Base-by-base conservation (phyloP, 2,888 invertebrate species). In the Drosophila paracracens region DNA sequence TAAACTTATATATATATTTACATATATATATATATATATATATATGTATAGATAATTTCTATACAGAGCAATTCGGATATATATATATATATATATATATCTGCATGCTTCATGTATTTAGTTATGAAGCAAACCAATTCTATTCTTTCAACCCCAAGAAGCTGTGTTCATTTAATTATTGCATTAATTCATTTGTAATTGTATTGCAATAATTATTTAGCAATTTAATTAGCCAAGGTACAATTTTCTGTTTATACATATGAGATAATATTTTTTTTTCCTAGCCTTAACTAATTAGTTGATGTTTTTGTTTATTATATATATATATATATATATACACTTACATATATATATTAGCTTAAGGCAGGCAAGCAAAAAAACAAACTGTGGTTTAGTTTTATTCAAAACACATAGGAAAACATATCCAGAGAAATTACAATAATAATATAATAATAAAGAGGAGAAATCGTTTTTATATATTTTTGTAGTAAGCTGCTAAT, bases 91-190 rank as follows among this genome's bases (percentile, higher is more conserved):
- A 21, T 51, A 10, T 51, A 48, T 40, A 40, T 58, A 4, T 35
- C 33, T 65, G 43, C 16, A n/a, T 51, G 10, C 38, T 48, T 54
- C 48, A 36, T 51, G 11, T 35, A 38, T 33, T 25, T 53, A 53
- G 53, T 43, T 64, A 64, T 35, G 43, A 63, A 38, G 46, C 67
- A 53, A 88, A 90, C 89, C 83, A 87, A 90, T 90, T 91, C 91
- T 91, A 91, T 91, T 91, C 91, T 91, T 82, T 83, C 72, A 86
- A 87, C 91, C 91, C 92, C 91, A 90, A 91, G 88, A 92, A 90
- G 92, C 92, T 93, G 93, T 93, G 93, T 93, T 93, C 93, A 93
- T 86, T 88, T 89, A 91, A 74, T 80, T 80, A 71, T 57, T 60
- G 29, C 33, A 67, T 43, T 70, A 54, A 59, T 68, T 40, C 40